phyloP scores from a whole-genome alignment of 2,113 vertebrate genomes.

The Macquaria australasica region DNA sequence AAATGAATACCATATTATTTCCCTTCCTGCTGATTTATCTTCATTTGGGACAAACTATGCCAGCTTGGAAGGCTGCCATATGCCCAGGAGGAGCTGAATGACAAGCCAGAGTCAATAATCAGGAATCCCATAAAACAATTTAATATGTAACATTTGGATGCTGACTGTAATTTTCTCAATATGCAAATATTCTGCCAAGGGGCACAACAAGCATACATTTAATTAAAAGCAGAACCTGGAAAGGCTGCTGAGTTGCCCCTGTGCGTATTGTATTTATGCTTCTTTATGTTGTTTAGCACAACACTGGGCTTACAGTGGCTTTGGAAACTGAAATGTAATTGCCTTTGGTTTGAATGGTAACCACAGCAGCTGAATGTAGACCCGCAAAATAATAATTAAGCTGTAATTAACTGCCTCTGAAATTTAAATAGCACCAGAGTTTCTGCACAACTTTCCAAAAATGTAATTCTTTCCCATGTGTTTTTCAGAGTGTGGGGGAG shows the following conservation, averaged over 20 bases:
- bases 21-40: conserved; percentile 43
- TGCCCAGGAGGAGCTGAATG: conserved; percentile 44
- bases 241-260: conserved; percentile 10
- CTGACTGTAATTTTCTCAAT: conserved; percentile 25
- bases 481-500: conserved; percentile 91
- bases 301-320: neutral
- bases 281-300: conserved; percentile 35
- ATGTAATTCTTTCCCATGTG: conserved; percentile 24
- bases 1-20: conserved; percentile 28
- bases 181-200: conserved; percentile 49
- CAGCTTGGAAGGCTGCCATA: conserved; percentile 58
- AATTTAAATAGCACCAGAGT: neutral
- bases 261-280: conserved; percentile 20
- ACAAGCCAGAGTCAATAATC: conserved; percentile 50
- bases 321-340: conserved; percentile 42
- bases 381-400: conserved; percentile 34
- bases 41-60: conserved; percentile 31
- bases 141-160: conserved; percentile 51
- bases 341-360: conserved; percentile 34
- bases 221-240: conserved; percentile 59
- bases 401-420: conserved; percentile 15
- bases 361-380: conserved; percentile 6
- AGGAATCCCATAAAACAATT: conserved; percentile 54
- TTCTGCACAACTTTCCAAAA: conserved; percentile 9
- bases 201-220: conserved; percentile 51